These are phyloP conservation scores for Saturnia pavonia DNA, from an alignment of 2,888 invertebrate species.

Conservation along the genomic window DNA sequence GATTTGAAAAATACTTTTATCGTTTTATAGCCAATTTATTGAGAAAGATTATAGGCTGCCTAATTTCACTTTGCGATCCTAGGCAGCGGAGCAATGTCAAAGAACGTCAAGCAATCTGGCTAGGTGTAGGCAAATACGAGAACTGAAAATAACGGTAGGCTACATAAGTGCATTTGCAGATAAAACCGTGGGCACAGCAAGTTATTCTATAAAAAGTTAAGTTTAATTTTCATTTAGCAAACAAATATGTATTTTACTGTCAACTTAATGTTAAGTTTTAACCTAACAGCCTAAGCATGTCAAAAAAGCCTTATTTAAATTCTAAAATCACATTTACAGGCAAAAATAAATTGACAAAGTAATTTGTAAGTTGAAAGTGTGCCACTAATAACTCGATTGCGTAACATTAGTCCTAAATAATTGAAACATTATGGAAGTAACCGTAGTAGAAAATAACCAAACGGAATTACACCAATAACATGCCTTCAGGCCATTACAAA, in stretches of 20 bases:
- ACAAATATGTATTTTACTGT: neutral
- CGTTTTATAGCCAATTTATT: too few relatives aligned
- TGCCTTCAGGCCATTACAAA: neutral
- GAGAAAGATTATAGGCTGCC: too few relatives aligned
- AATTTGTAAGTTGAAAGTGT: conserved; percentile 5
- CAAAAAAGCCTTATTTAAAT: too few relatives aligned
- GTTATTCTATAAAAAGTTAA: too few relatives aligned
- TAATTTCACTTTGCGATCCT: too few relatives aligned
- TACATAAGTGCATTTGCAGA: too few relatives aligned
- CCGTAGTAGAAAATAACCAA: neutral
- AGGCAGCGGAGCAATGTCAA: too few relatives aligned
- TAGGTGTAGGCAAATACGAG: too few relatives aligned
- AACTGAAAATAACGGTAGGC: too few relatives aligned
- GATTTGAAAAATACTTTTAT: too few relatives aligned
- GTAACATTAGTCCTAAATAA: neutral
- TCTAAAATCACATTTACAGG: neutral
- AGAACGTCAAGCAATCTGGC: too few relatives aligned
- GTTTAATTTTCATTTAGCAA: neutral
- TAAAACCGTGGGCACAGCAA: too few relatives aligned
- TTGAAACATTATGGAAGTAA: conserved; percentile 11
- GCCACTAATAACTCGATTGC: conserved; percentile 7
- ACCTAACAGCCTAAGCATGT: neutral
- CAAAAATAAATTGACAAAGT: neutral
- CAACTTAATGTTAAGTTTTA: neutral
- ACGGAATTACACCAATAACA: conserved; percentile 3